Evolutionary conservation across 2,888 invertebrate genomes (phyloP).

Genomic region (Salticus scenicus): DNA sequence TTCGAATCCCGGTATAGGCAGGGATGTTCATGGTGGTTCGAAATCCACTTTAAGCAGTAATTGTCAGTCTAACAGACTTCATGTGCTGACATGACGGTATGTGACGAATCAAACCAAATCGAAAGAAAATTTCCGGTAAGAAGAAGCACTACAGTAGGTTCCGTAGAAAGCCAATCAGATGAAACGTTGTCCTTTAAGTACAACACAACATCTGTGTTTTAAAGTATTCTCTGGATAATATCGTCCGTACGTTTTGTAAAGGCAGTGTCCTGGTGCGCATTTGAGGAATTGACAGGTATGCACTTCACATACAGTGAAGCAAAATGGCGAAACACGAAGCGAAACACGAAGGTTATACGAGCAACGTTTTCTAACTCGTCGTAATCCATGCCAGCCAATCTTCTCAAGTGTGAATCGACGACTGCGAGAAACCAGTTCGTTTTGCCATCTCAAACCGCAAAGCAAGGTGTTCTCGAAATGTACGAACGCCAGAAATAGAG

Average conservation of each 20-base stretch:
- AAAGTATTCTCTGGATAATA: background rate
- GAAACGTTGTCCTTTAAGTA: background rate
- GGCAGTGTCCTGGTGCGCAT: too few species aligned
- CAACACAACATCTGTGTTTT: background rate
- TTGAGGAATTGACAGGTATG: background rate
- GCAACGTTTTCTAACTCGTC: background rate
- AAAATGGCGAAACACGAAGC: too few species aligned
- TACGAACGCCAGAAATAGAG: background rate
- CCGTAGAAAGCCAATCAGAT: background rate
- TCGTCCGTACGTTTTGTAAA: background rate
- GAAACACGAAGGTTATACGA: background rate
- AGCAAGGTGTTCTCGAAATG: background rate
- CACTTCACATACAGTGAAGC: background rate
- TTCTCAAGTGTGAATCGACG: too few species aligned
- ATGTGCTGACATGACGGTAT: too few species aligned
- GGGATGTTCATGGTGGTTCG: too few species aligned
- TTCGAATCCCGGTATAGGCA: too few species aligned
- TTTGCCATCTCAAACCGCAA: background rate
- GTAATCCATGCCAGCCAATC: too few species aligned
- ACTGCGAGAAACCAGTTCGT: background rate
- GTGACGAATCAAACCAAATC: too few species aligned
- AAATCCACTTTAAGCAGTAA: too few species aligned
- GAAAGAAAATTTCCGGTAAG: background rate
- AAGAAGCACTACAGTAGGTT: background rate
- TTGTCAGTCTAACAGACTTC: too few species aligned